Evolutionary conservation across 1,140 invertebrate species (phyloP).

Genomic region (Limonius californicus): DNA sequence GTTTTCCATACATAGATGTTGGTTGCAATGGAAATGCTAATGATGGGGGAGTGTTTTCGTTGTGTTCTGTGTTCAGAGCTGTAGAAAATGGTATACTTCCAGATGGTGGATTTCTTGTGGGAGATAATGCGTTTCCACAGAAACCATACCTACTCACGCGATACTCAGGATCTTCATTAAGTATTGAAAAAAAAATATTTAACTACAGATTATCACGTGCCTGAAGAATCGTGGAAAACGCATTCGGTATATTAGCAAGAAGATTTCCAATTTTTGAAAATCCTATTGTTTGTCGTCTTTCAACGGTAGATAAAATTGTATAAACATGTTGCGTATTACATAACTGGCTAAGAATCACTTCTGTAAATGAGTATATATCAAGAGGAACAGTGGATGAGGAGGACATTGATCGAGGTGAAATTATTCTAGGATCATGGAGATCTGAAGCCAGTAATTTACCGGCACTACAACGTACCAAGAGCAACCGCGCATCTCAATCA

Average conservation of each 20-base stretch:
- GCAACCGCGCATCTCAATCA: neutral
- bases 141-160: conserved; percentile 47
- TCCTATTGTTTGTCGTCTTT: conserved; percentile 13
- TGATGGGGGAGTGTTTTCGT: conserved; percentile 45
- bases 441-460: neutral
- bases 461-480: too few species aligned
- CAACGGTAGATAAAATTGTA: conserved; percentile 21
- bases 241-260: conserved; percentile 37
- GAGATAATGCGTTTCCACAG: conserved; percentile 51
- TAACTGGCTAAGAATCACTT: too few species aligned
- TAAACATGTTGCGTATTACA: too few species aligned
- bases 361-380: neutral
- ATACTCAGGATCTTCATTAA: conserved; percentile 41
- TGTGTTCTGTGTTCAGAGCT: neutral
- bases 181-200: conserved; percentile 41
- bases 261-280: conserved; percentile 24
- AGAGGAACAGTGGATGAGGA: conserved; percentile 17
- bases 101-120: conserved; percentile 26
- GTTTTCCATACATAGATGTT: conserved; percentile 39
- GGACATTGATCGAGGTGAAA: neutral
- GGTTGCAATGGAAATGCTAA: conserved; percentile 42
- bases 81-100: neutral
- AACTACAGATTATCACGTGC: conserved; percentile 48
- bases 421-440: too few species aligned
- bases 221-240: conserved; percentile 39